Evolutionary conservation across 2,888 invertebrate species (phyloP).

Genomic region (Mantis religiosa): DNA sequence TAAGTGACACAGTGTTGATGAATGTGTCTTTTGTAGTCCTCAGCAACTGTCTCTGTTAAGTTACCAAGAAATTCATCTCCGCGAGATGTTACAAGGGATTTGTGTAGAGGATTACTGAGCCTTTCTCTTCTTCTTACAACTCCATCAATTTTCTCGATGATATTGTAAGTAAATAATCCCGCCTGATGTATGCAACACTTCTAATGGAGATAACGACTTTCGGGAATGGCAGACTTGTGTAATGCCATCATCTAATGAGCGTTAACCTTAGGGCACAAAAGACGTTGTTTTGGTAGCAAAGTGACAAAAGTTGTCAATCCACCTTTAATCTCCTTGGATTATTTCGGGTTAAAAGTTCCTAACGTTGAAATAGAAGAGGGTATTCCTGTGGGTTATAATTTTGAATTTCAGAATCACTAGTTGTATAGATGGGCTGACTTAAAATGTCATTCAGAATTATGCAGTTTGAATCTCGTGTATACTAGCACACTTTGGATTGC

Average conservation of each 20-base stretch:
- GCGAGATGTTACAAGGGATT: not conserved
- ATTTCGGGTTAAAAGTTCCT: not conserved
- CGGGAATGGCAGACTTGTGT: not conserved
- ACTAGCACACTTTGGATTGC: too few relatives aligned
- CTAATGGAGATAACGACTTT: not conserved
- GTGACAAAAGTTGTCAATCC: not conserved
- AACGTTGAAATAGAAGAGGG: not conserved
- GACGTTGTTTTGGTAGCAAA: not conserved
- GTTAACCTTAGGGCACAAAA: not conserved
- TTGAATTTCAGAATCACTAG: too few relatives aligned
- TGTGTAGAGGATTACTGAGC: not conserved
- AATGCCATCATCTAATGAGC: not conserved
- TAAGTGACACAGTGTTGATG: constrained; percentile 16
- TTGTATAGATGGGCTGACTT: too few relatives aligned
- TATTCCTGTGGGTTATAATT: not conserved
- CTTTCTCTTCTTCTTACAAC: not conserved
- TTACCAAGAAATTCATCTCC: not conserved
- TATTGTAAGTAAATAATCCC: not conserved
- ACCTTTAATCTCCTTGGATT: not conserved
- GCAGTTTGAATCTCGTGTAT: too few relatives aligned
- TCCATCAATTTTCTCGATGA: not conserved
- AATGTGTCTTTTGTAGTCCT: constrained; percentile 5
- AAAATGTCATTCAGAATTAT: too few relatives aligned
- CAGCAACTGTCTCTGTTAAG: not conserved
- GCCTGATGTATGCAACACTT: not conserved